These are phyloP conservation scores for Chascanopsetta lugubris DNA, from an alignment of 2,113 vertebrate genomes.

Conservation along the genomic window DNA sequence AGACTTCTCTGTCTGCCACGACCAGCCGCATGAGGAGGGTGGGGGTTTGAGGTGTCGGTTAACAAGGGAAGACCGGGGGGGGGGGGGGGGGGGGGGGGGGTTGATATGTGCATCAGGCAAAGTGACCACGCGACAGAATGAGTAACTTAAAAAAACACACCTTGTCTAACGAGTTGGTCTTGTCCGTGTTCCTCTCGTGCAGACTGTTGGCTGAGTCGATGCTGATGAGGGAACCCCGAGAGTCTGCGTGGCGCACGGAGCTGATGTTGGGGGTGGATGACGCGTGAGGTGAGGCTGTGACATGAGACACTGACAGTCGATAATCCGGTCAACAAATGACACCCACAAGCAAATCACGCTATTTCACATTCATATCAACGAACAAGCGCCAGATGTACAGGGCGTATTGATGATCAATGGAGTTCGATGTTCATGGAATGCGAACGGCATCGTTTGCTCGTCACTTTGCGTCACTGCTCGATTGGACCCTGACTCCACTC, in stretches of 20 bases:
- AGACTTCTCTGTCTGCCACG: slow-evolving; percentile 86
- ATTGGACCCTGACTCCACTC: no score
- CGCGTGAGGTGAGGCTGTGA: slow-evolving; percentile 92
- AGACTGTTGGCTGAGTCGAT: slow-evolving; percentile 93
- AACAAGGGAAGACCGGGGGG: slow-evolving; percentile 39
- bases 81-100: neutral
- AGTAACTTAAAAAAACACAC: slow-evolving; percentile 81
- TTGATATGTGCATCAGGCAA: neutral
- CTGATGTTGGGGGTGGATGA: slow-evolving; percentile 93
- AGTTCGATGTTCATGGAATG: no score
- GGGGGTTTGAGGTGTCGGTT: slow-evolving; percentile 76
- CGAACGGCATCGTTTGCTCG: no score
- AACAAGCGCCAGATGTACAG: no score
- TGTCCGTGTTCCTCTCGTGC: slow-evolving; percentile 88
- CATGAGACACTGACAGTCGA: no score
- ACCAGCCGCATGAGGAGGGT: slow-evolving; percentile 42
- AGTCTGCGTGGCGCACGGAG: slow-evolving; percentile 91
- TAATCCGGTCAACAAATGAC: neutral
- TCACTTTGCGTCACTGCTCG: no score
- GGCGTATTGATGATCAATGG: no score
- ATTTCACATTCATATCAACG: neutral
- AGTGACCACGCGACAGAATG: no score
- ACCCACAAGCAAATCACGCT: neutral
- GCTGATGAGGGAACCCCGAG: slow-evolving; percentile 95
- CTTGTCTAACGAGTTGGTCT: slow-evolving; percentile 94